Conservation (phyloP, 2,113 vertebrate species). For the Setophaga coronata region DNA sequence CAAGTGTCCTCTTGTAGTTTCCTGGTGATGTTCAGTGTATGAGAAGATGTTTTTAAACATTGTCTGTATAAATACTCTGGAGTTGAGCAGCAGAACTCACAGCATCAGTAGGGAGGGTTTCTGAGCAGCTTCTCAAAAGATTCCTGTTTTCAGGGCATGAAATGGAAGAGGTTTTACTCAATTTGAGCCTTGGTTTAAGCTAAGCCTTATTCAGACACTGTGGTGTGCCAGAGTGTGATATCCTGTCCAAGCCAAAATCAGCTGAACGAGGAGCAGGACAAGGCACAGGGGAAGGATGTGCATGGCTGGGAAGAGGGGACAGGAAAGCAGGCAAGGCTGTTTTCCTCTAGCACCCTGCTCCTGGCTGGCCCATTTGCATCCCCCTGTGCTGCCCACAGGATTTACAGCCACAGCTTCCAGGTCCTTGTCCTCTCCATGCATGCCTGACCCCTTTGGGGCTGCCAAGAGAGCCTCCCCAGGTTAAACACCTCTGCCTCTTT, state of each 20-base stretch:
- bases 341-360: not conserved
- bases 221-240: not conserved
- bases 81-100: not conserved
- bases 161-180: not conserved
- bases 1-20: not conserved
- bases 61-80: not conserved
- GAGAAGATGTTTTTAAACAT: not conserved
- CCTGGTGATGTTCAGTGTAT: not conserved
- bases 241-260: not conserved
- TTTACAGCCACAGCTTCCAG: not conserved
- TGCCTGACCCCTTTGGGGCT: accelerated
- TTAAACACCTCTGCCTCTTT: no score
- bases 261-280: not conserved
- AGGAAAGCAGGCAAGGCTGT: not conserved
- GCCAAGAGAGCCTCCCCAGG: not conserved
- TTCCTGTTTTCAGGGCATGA: not conserved
- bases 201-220: not conserved
- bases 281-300: no score
- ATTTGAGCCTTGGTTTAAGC: not conserved
- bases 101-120: not conserved
- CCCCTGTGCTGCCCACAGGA: not conserved
- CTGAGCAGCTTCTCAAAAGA: not conserved
- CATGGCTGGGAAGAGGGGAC: accelerated
- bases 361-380: not conserved
- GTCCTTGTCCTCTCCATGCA: accelerated